Evolutionary conservation across 2,113 vertebrate genomes (phyloP), one percentile per base, ranked within the genome.

Genomic region (Mesitornis unicolor): DNA sequence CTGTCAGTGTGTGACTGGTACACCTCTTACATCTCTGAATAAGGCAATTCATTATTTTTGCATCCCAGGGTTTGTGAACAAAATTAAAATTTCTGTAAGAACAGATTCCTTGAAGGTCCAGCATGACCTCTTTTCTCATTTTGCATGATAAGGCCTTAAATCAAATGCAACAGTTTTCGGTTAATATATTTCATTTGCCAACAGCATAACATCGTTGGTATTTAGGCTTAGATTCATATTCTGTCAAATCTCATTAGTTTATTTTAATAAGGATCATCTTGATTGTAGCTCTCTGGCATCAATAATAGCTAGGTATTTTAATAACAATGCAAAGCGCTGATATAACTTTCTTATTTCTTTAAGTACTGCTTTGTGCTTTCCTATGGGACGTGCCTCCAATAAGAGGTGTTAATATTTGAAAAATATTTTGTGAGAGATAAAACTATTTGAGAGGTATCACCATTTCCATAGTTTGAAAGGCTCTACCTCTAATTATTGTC

Each of bases 71-170:
- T 47, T 74, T 70, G 67, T 40, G 90, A 83, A 50, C 59, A 86
- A 91, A 96, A 96, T 96, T 91, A 91, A 91, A 93, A 87, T 91
- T 91, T 95, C 91, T 80, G 67, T 94, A 83, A 60, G 93, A 94
- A 69, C 67, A 93, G 54, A 74, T 74, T 95, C 91, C 70, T 91
- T 61, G 45, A 83, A 96, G 93, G 84, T 59, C 87, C n/a, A 26
- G 89, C 20, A 15, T 80, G 84, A 91, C 91, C 82, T 93, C 93
- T 90, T 97, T 96, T 88, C 59, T 95, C 5, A 1, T 83, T 74
- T 73, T 91, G 33, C 26, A 5, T 70, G 81, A 69, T 88, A 59
- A 35, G 54, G 19, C 45, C 50, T 87, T 82, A 73, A 84, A 89
- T 94, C 48, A 87, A 91, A 89, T 4, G 67, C 81, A 96, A 71